Evolutionary conservation across 2,113 vertebrate genomes (phyloP).

Genomic region (Tonatia bakeri): DNA sequence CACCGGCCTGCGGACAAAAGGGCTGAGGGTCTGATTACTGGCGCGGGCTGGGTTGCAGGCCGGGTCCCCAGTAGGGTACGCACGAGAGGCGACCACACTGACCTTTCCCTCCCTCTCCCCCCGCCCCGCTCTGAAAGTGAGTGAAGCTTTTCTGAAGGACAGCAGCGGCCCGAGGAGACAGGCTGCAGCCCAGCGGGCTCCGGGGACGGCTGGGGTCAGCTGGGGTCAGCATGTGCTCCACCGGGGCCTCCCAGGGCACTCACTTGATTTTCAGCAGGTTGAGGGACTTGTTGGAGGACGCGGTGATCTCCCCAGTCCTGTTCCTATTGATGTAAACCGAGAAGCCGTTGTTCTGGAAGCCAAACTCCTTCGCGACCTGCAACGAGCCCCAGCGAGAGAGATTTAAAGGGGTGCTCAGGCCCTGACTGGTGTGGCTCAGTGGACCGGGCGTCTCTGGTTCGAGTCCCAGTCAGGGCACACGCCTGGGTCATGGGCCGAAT

Average conservation of each 20-base stretch:
- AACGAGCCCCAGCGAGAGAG: slow-evolving; percentile 33
- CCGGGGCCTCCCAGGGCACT: slow-evolving; percentile 62
- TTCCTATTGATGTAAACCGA: slow-evolving; percentile 96
- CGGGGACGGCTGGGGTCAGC: accelerated
- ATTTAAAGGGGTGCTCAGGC: not conserved
- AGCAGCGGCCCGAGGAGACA: accelerated
- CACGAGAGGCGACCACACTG: too few relatives aligned
- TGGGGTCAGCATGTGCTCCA: accelerated
- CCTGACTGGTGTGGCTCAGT: too few relatives aligned
- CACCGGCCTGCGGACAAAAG: too few relatives aligned
- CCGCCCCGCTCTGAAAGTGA: too few relatives aligned
- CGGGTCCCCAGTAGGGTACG: too few relatives aligned
- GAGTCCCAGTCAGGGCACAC: too few relatives aligned
- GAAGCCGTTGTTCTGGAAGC: slow-evolving; percentile 95
- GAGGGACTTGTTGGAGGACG: slow-evolving; percentile 92
- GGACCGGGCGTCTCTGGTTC: too few relatives aligned
- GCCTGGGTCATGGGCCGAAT: too few relatives aligned
- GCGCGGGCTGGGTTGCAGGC: too few relatives aligned
- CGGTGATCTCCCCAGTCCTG: slow-evolving; percentile 92
- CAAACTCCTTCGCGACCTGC: slow-evolving; percentile 97
- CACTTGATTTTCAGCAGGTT: slow-evolving; percentile 97
- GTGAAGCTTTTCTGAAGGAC: too few relatives aligned
- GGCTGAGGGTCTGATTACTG: too few relatives aligned
- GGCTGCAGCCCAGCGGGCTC: not conserved
- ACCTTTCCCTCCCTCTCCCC: too few relatives aligned